Evolutionary conservation across 2,113 vertebrate species (phyloP).

Genomic region (Leptobrachium ailaonicum): DNA sequence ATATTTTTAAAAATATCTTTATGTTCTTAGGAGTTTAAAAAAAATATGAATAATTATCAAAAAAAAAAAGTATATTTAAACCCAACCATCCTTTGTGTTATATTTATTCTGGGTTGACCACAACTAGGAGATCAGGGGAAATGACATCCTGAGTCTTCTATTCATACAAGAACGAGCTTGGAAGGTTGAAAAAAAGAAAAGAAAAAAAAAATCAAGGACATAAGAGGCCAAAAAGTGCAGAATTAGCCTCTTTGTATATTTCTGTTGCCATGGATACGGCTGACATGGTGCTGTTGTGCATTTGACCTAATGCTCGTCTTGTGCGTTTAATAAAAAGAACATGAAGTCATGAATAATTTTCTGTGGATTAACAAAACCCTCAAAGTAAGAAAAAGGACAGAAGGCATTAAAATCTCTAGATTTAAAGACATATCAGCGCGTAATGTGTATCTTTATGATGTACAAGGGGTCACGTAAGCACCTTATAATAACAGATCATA

Average conservation of each 20-base stretch:
- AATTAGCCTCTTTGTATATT: not conserved
- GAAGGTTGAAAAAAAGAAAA: too few relatives aligned
- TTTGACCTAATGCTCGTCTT: slow-evolving; percentile 18
- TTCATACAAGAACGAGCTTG: too few relatives aligned
- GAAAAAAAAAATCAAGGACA: not conserved
- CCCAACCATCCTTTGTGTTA: too few relatives aligned
- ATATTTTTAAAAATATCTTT: too few relatives aligned
- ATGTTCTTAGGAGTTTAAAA: too few relatives aligned
- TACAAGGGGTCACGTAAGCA: not conserved
- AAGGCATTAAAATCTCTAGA: not conserved
- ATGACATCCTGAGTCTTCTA: too few relatives aligned
- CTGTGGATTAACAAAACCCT: not conserved
- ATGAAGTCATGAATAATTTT: not conserved
- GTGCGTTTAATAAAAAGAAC: slow-evolving; percentile 13
- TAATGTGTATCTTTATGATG: not conserved
- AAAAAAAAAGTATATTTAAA: too few relatives aligned
- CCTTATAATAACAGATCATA: not conserved
- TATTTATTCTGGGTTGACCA: too few relatives aligned
- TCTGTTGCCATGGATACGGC: slow-evolving; percentile 8
- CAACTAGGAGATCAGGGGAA: too few relatives aligned
- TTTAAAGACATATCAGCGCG: not conserved
- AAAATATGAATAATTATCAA: too few relatives aligned
- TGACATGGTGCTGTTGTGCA: slow-evolving; percentile 6
- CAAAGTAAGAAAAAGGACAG: not conserved
- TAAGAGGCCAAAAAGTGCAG: not conserved